phyloP scores from a whole-genome alignment of 2,888 invertebrate species.

The Drosophila leonis region DNA sequence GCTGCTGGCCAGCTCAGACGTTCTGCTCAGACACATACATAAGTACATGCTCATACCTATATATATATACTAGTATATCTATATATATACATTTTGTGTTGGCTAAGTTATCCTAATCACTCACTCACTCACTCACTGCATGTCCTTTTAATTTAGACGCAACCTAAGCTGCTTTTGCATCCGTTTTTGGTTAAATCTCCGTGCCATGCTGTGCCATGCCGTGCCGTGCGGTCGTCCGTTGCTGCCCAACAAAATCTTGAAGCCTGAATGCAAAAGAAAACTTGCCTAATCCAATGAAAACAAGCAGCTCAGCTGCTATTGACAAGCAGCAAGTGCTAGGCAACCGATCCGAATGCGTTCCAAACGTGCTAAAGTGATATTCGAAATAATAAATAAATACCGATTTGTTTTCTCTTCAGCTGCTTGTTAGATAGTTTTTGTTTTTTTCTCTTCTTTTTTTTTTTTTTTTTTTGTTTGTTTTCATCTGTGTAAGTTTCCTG shows the following conservation, averaged over 20 bases:
- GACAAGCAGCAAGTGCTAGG: constrained; percentile 56
- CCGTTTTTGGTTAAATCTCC: constrained; percentile 7
- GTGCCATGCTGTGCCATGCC: not conserved
- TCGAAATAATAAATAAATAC: constrained; percentile 25
- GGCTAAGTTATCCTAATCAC: constrained; percentile 23
- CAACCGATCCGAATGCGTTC: constrained; percentile 44
- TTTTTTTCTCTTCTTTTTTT: not conserved
- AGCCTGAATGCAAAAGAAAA: constrained; percentile 49
- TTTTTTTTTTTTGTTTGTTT: not conserved
- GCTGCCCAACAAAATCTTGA: constrained; percentile 14
- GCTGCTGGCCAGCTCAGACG: not conserved
- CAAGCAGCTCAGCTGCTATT: constrained; percentile 71
- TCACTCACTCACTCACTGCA: constrained; percentile 18
- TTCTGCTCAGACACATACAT: not conserved
- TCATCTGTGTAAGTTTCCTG: not conserved
- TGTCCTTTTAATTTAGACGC: constrained; percentile 60
- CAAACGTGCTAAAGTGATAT: constrained; percentile 20
- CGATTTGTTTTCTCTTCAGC: not conserved
- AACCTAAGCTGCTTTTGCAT: constrained; percentile 57
- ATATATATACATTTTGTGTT: constrained; percentile 7
- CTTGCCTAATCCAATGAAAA: constrained; percentile 73
- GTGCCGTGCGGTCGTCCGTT: constrained; percentile 13
- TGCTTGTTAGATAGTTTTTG: constrained; percentile 1
- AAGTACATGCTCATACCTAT: not conserved
- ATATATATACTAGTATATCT: not conserved